Percentiles rank a stretch among this genome's conserved stretches.
phyloP scores from a whole-genome alignment of 2,797 vertebrate species.

The Capromys pilorides region DNA sequence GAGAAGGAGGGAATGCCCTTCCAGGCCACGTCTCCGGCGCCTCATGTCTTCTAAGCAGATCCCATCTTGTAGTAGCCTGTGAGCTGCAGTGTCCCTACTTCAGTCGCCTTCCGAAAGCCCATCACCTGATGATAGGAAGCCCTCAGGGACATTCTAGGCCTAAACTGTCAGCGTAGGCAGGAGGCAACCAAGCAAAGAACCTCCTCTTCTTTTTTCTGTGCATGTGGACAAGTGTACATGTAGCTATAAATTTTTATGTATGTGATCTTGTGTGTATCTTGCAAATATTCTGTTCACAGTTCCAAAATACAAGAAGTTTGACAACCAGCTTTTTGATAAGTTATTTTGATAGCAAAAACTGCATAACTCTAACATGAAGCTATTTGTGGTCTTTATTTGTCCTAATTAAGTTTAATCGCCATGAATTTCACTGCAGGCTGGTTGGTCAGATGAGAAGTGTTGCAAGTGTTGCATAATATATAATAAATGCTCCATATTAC shows the following conservation, averaged over 20 bases:
- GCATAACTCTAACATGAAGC: neutral
- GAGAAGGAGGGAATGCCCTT: neutral
- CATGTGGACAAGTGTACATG: neutral
- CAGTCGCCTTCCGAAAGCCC: neutral
- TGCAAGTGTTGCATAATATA: neutral
- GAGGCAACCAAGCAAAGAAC: neutral
- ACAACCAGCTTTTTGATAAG: neutral
- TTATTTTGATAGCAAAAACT: neutral
- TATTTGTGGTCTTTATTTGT: neutral
- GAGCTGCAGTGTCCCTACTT: neutral
- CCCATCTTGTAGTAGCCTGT: neutral
- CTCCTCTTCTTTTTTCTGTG: neutral
- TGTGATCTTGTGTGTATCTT: neutral
- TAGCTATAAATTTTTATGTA: neutral
- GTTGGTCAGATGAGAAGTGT: neutral
- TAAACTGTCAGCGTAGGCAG: neutral
- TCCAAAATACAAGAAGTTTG: neutral
- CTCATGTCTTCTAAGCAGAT: neutral
- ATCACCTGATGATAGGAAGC: fast-evolving
- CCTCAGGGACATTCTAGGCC: neutral
- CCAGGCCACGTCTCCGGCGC: fast-evolving
- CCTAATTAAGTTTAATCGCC: neutral
- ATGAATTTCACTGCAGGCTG: neutral
- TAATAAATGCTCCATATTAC: neutral
- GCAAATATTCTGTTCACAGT: neutral